A percentile compares a stretch with the other conserved stretches of the same genome.
Conservation (phyloP, 2,113 vertebrate species). For the Tachuris rubrigastra region DNA sequence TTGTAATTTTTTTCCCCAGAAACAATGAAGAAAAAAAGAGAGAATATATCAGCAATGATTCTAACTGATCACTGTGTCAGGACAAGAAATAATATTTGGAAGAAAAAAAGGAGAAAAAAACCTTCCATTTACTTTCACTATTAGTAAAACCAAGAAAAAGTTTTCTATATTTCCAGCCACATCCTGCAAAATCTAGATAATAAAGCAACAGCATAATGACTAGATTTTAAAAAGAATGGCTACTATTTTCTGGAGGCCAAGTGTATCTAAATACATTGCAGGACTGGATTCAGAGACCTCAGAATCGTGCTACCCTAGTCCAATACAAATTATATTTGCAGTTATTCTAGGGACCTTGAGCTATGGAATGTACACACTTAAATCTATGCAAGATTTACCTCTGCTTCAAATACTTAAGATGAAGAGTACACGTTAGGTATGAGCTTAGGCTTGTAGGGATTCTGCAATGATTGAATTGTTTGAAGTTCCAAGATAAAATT, state of each 20-base stretch:
- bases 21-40: not conserved
- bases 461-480: not conserved
- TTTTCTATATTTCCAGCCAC: not conserved
- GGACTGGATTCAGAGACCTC: not conserved
- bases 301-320: not conserved
- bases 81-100: constrained; percentile 7
- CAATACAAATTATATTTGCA: not conserved
- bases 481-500: not conserved
- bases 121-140: not conserved
- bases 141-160: not conserved
- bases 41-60: not conserved
- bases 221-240: constrained; percentile 1
- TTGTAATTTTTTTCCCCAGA: not conserved
- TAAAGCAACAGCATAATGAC: not conserved
- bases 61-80: not conserved
- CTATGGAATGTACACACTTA: not conserved
- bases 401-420: not conserved
- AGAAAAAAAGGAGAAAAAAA: not conserved
- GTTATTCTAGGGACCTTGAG: not conserved
- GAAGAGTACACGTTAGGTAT: not conserved
- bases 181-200: constrained; percentile 15
- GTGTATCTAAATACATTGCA: not conserved
- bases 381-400: not conserved
- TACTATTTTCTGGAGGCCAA: not conserved
- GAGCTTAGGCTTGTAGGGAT: not conserved